Evolutionary conservation across 1,140 invertebrate species (phyloP).

Genomic region (Megathymus violae): DNA sequence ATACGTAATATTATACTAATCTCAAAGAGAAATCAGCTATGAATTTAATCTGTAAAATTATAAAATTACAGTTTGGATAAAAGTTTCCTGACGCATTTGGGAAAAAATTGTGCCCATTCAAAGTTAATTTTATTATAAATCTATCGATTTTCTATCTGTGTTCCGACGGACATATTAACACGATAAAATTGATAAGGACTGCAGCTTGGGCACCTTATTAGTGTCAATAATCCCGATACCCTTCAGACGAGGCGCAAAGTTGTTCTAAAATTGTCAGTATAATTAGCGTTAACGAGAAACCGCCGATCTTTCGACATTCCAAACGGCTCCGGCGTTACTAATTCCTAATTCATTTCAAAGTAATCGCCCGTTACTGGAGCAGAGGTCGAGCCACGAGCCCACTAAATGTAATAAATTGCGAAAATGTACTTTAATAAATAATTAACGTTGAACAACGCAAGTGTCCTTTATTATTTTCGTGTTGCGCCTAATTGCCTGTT

Average conservation of each 20-base stretch:
- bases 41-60: no score
- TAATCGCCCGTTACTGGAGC: not conserved
- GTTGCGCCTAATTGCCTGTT: slow-evolving; percentile 54
- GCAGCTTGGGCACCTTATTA: not conserved
- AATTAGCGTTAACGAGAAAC: slow-evolving; percentile 1
- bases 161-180: no score
- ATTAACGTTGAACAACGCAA: slow-evolving; percentile 38
- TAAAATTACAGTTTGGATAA: no score
- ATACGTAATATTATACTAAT: no score
- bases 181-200: no score
- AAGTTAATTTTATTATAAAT: no score
- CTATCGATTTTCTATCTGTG: no score
- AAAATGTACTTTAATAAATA: slow-evolving; percentile 39
- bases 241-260: not conserved
- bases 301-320: not conserved
- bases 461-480: slow-evolving; percentile 59
- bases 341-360: not conserved
- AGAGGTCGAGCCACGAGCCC: slow-evolving; percentile 11
- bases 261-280: not conserved
- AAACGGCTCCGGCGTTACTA: not conserved
- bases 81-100: no score
- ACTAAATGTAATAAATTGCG: slow-evolving; percentile 24
- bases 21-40: no score
- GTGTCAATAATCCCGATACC: not conserved
- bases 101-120: no score